Percentiles rank a stretch among this genome's conserved stretches.
Evolutionary conservation across 1,140 invertebrate species (phyloP).

Genomic region (Harpegnathos saltator): DNA sequence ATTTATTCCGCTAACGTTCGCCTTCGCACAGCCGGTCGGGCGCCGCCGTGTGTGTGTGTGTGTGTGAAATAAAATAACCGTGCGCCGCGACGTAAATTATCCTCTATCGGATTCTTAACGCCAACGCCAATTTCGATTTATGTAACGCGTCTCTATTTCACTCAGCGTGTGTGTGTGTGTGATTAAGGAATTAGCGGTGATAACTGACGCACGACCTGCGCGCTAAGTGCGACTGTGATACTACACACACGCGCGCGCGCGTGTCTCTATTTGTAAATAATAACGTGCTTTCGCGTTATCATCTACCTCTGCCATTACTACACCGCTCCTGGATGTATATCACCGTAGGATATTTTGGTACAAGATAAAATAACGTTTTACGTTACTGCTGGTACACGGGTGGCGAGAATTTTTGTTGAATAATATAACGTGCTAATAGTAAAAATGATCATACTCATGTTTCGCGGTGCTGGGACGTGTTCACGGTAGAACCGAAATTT

Average conservation of each 20-base stretch:
- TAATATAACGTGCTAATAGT: too few relatives aligned
- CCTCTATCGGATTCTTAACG: constrained; percentile 59
- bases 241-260: constrained; percentile 6
- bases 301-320: neutral
- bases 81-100: constrained; percentile 57
- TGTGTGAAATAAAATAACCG: constrained; percentile 59
- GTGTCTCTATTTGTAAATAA: constrained; percentile 43
- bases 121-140: constrained; percentile 60
- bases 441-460: too few relatives aligned
- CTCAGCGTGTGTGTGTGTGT: neutral
- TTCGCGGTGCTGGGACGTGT: neutral
- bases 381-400: too few relatives aligned
- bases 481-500: too few relatives aligned
- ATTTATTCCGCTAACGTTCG: constrained; percentile 63
- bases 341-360: too few relatives aligned
- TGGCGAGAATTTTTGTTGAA: too few relatives aligned
- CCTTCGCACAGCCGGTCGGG: neutral
- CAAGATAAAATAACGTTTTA: too few relatives aligned
- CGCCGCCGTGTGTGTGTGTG: too few relatives aligned
- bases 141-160: constrained; percentile 47
- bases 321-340: neutral
- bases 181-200: constrained; percentile 23
- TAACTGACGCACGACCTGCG: too few relatives aligned
- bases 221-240: neutral
- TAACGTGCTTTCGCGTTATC: constrained; percentile 15